Evolutionary conservation across 1,140 invertebrate species (phyloP), one percentile per base, ranked within the genome.

Genomic region (Rhagoletis pomonella): DNA sequence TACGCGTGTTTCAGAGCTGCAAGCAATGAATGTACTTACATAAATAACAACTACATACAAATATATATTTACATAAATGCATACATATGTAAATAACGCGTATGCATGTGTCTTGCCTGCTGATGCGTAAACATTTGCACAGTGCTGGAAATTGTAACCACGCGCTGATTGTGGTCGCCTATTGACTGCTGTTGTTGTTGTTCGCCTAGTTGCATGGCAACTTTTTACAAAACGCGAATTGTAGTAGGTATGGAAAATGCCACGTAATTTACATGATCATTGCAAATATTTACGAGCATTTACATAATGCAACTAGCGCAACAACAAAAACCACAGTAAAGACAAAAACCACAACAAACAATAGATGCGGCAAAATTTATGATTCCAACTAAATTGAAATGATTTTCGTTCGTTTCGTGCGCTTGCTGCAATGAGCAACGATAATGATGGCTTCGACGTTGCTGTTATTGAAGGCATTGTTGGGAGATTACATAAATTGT

Each of bases 261-360:
- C 7, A 19, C 47, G 47, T 55, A 50, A 81, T 81, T 50, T 81
- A 81, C 73, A 81, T 55, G 44, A 81, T 50, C 73, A 55, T 81
- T 81, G 73, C 44, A 81, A 81, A 81, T 50, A 55, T 81, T 55
- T 55, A 81, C 73, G 47, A 55, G 50, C 73, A 58, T 81, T 55
- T 81, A 81, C 73, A 81, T 55, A 81, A 81, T 81, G 39, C 42
- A 81, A 55, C 73, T 50, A 55, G 73, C 73, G 42, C 9, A 14
- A 81, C 73, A 50, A 81, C 42, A 55, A 55, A 5, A 58, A 55
- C 73, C 29, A 55, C 47, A 50, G 47, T 29, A 50, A 77, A 17
- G 17, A 17, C 62, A 64, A 10, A 64, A 64, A 64, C 62, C 4
- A 64, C 10, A 64, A n/a, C 9, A 19, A 81, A n/a, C 50, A 58